A percentile compares a stretch with the other conserved stretches of the same genome.
phyloP scores from a whole-genome alignment of 2,113 vertebrate genomes.

The Corythoichthys intestinalis region DNA sequence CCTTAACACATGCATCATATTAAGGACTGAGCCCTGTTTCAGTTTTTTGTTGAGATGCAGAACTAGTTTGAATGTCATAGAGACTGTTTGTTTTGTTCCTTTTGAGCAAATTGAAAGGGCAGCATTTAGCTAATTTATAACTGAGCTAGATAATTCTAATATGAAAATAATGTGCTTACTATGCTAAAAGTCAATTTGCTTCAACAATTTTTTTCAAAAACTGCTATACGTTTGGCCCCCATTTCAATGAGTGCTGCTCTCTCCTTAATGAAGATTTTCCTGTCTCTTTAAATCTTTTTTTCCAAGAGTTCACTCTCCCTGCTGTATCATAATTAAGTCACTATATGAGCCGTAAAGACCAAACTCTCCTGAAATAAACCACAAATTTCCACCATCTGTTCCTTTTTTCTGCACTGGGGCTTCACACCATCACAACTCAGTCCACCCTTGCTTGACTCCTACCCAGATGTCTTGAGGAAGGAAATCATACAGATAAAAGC shows the following conservation, averaged over 20 bases:
- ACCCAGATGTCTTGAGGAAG: conserved; percentile 35
- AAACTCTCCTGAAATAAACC: conserved; percentile 65
- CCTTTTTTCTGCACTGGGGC: conserved; percentile 21
- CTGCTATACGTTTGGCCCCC: conserved; percentile 11
- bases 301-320: conserved; percentile 60
- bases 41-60: conserved; percentile 2
- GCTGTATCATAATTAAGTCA: conserved; percentile 69
- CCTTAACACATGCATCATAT: conserved; percentile 1
- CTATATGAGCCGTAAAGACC: conserved; percentile 69
- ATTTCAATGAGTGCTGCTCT: conserved; percentile 35
- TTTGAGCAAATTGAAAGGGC: not conserved
- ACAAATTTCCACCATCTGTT: conserved; percentile 66
- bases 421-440: conserved; percentile 31
- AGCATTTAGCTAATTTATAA: not conserved
- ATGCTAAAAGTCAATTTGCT: not conserved
- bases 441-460: conserved; percentile 24
- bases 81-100: not conserved
- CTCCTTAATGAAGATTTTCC: conserved; percentile 62
- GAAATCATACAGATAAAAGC: conserved; percentile 12
- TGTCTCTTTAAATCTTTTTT: conserved; percentile 58
- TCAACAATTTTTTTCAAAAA: not conserved
- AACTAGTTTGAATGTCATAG: not conserved
- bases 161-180: not conserved
- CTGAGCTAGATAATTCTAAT: not conserved
- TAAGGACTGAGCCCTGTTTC: conserved; percentile 3